Evolutionary conservation across 2,888 invertebrate genomes (phyloP).

Genomic region (Drosophila recens): DNA sequence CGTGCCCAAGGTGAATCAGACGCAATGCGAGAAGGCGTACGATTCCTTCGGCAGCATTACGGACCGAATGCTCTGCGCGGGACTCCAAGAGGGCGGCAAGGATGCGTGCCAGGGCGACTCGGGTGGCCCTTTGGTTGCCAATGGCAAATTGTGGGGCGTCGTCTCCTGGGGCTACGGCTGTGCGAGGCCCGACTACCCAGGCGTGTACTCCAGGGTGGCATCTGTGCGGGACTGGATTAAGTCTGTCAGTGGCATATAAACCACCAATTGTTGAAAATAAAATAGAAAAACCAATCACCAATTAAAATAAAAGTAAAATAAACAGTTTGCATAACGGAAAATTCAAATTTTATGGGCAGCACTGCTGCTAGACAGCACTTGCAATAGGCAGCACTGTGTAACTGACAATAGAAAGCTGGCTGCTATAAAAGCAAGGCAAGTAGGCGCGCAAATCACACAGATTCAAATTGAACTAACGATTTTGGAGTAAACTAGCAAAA

Average conservation of each 20-base stretch:
- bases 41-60: constrained; percentile 69
- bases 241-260: constrained; percentile 47
- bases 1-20: constrained; percentile 78
- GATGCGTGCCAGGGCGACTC: constrained; percentile 83
- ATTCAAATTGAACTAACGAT: neutral
- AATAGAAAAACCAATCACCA: neutral
- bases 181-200: constrained; percentile 77
- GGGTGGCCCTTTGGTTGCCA: constrained; percentile 79
- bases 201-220: constrained; percentile 79
- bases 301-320: neutral
- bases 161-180: constrained; percentile 84
- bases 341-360: constrained; percentile 3
- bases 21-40: constrained; percentile 68
- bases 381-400: neutral
- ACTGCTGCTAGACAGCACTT: neutral
- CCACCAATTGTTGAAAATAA: neutral
- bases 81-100: constrained; percentile 76
- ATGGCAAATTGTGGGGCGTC: constrained; percentile 75
- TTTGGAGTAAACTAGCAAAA: neutral
- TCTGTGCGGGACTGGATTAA: constrained; percentile 77
- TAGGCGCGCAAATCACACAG: constrained; percentile 5
- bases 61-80: constrained; percentile 83
- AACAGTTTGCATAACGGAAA: neutral
- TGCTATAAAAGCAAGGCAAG: no score
- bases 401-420: neutral